Base-by-base conservation (phyloP, 2,797 vertebrate species). In the Acipenser ruthenus region DNA sequence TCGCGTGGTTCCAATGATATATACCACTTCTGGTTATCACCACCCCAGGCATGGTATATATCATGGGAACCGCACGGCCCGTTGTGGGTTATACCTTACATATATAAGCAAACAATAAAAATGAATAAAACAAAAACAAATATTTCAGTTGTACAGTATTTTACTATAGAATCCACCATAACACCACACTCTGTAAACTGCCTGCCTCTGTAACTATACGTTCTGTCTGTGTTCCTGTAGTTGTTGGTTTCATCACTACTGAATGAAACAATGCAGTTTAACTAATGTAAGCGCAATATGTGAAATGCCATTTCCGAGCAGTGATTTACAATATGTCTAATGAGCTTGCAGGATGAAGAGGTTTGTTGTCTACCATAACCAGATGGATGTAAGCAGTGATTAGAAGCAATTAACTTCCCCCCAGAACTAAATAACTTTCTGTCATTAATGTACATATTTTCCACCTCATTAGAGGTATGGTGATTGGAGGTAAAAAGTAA, bases 371-470 rank as follows among this genome's bases (percentile, higher is more conserved):
- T 92, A 82, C 82, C 80, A 83, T 90, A 92, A 93, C 81, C 93
- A 96, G 93, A 95, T 88, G 87, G 91, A 95, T 91, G 88, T 80
- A 93, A 91, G 86, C 88, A 86, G 78, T 91, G 91, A 96, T 96
- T 94, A 95, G 88, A 91, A 91, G 89, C 91, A 94, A 96, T 97
- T 95, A 94, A 87, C 89, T 93, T 78, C 76, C 85, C 82, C 81
- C 84, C 86, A 88, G 87, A 91, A 93, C 91, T 92, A 94, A 94
- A 93, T 93, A 96, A 93, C 88, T 93, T 93, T 86, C 87, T 77
- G 72, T 87, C 89, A 90, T 93, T 93, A 93, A 90, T 71, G 78
- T 85, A 87, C 89, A 90, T 91, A 91, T 92, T 92, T 92, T 91
- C 89, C 86, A 92, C 84, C 83, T 89, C 91, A 91, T 92, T 92